These are phyloP conservation scores for Darevskia nairensis DNA, from an alignment of 2,797 vertebrate species.

Conservation along the genomic window DNA sequence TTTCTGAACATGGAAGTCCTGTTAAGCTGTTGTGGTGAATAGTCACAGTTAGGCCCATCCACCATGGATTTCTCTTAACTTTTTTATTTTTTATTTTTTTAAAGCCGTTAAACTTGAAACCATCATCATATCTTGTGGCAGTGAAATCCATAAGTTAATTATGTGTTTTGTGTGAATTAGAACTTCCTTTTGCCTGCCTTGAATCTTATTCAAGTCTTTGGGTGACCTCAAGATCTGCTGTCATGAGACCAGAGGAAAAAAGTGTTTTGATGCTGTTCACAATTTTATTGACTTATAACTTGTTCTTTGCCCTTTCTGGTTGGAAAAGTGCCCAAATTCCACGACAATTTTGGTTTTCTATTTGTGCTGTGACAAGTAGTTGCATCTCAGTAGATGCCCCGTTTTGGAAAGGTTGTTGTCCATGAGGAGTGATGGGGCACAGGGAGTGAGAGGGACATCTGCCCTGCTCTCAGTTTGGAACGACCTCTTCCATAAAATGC, in stretches of 20 bases:
- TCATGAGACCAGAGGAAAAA: neutral
- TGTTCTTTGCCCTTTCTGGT: neutral
- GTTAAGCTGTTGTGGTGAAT: neutral
- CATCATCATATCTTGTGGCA: neutral
- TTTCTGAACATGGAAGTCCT: neutral
- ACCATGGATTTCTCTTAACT: neutral
- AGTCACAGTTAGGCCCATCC: neutral
- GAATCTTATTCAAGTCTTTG: neutral
- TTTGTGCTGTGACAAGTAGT: neutral
- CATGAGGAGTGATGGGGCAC: neutral
- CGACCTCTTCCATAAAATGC: neutral
- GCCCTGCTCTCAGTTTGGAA: neutral
- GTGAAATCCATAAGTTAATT: neutral
- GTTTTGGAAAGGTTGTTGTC: neutral
- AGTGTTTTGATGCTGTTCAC: neutral
- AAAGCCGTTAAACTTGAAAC: neutral
- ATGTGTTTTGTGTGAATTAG: neutral
- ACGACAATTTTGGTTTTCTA: neutral
- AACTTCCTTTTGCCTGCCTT: neutral
- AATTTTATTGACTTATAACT: neutral
- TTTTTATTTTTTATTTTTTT: no score
- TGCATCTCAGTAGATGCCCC: neutral
- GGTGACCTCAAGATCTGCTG: neutral
- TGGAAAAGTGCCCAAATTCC: neutral
- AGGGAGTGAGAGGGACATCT: neutral